phyloP scores from a whole-genome alignment of 2,888 invertebrate genomes.

The Sphinx pinastri region DNA sequence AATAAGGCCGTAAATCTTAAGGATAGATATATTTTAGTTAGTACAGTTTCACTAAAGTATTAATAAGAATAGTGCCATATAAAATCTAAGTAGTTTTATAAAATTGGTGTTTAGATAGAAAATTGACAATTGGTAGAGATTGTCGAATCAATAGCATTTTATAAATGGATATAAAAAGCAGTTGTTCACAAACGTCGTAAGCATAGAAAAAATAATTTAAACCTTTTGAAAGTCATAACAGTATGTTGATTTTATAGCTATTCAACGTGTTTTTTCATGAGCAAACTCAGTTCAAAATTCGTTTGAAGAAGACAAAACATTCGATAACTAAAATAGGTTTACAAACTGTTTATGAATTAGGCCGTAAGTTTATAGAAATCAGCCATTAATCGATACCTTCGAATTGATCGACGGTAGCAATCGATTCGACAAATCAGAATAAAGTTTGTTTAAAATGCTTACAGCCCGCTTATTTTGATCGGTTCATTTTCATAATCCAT shows the following conservation, averaged over 20 bases:
- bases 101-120: conserved; percentile 8
- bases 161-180: background rate
- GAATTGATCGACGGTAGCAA: too few relatives aligned
- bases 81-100: conserved; percentile 4
- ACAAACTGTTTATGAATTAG: background rate
- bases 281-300: too few relatives aligned
- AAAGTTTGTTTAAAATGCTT: too few relatives aligned
- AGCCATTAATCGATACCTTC: too few relatives aligned
- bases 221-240: conserved; percentile 3
- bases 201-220: background rate
- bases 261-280: background rate
- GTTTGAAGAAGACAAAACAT: too few relatives aligned
- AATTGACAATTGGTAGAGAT: conserved; percentile 3
- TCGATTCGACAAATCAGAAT: too few relatives aligned
- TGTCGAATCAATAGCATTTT: background rate
- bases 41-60: background rate
- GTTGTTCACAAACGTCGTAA: background rate
- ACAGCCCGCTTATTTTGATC: too few relatives aligned
- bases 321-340: background rate
- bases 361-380: too few relatives aligned
- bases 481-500: too few relatives aligned
- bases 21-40: background rate
- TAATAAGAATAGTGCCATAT: background rate
- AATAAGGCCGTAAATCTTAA: background rate
- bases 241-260: background rate